Percentiles rank a stretch among this genome's conserved stretches.
Evolutionary conservation across 1,140 invertebrate genomes (phyloP).

Genomic region (Lepidurus apus): DNA sequence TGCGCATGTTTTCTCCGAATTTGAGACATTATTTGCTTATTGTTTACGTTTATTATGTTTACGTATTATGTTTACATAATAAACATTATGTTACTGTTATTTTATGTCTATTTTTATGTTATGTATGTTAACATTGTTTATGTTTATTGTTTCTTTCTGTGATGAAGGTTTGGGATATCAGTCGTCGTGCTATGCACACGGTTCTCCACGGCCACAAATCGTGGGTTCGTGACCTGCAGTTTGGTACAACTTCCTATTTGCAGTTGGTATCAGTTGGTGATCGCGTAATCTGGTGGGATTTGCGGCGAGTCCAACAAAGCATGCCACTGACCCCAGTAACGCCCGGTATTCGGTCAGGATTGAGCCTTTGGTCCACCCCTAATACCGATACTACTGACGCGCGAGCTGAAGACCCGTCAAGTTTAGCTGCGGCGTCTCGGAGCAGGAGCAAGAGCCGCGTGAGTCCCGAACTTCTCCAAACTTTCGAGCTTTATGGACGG

Average conservation of each 20-base stretch:
- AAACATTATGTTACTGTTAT: neutral
- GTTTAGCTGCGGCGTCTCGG: neutral
- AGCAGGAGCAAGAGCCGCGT: neutral
- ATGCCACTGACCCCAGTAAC: slow-evolving; percentile 29
- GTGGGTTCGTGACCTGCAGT: slow-evolving; percentile 33
- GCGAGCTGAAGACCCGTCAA: neutral
- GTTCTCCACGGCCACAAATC: slow-evolving; percentile 23
- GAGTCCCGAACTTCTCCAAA: slow-evolving; percentile 20
- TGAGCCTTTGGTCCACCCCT: neutral
- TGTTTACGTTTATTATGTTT: neutral
- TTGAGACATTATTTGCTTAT: neutral
- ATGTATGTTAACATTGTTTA: neutral
- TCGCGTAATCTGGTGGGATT: slow-evolving; percentile 31
- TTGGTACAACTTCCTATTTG: slow-evolving; percentile 26
- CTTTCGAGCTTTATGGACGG: slow-evolving; percentile 30
- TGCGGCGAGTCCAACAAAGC: slow-evolving; percentile 10
- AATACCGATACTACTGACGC: slow-evolving; percentile 7
- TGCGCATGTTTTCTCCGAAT: no score
- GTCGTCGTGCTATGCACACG: neutral
- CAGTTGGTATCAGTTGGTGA: slow-evolving; percentile 32
- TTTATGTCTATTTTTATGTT: neutral
- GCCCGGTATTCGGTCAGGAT: neutral
- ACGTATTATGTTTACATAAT: neutral
- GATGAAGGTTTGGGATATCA: slow-evolving; percentile 25
- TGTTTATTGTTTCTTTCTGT: slow-evolving; percentile 10